Percentiles rank a stretch among this genome's conserved stretches.
Conservation (phyloP, 2,113 vertebrate genomes). For the Lophotis ruficrista region DNA sequence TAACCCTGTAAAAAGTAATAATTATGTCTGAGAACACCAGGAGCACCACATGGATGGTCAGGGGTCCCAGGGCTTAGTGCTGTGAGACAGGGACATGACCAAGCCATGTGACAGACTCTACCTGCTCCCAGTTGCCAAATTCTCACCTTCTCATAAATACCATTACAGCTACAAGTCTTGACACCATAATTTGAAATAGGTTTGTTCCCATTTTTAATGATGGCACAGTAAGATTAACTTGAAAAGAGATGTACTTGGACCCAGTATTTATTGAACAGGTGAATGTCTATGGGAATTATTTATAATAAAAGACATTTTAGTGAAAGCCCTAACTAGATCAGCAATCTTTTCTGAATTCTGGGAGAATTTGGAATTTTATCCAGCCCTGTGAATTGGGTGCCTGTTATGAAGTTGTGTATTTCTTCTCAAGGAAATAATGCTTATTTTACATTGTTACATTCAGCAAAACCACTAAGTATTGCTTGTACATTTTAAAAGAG, state of each 20-base stretch:
- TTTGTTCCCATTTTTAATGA: neutral
- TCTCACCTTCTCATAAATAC: neutral
- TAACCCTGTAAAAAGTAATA: neutral
- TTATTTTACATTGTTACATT: neutral
- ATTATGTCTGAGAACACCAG: neutral
- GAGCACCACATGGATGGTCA: neutral
- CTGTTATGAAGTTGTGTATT: neutral
- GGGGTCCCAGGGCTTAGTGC: neutral
- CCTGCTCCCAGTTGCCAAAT: neutral
- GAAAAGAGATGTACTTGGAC: neutral
- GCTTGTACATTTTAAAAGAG: neutral
- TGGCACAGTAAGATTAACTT: neutral
- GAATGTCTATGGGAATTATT: neutral
- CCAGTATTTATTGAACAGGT: neutral
- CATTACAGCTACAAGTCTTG: rapidly evolving
- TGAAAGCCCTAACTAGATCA: neutral
- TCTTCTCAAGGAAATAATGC: neutral
- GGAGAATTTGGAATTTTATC: neutral
- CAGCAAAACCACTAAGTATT: neutral
- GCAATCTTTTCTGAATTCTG: neutral
- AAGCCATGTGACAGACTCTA: neutral
- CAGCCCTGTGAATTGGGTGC: neutral
- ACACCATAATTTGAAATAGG: neutral
- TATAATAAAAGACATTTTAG: neutral
- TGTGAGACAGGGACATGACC: neutral